Evolutionary conservation across 2,888 invertebrate species (phyloP), one percentile per base, ranked within the genome.

Genomic region (Andrena bucephala): DNA sequence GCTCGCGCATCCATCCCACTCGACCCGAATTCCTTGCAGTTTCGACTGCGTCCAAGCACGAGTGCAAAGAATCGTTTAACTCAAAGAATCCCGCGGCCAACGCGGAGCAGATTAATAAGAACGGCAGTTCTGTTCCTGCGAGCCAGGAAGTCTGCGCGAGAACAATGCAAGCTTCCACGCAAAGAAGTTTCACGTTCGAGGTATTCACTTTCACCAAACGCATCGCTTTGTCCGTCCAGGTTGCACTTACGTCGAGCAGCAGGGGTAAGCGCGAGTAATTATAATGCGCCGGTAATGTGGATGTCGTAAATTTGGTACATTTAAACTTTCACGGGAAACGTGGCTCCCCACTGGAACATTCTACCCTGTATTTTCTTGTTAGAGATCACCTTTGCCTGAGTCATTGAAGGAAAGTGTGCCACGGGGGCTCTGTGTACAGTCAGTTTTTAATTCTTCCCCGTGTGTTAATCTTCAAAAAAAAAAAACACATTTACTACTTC

Each of bases 171-270:
- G 68, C 36, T 60, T 60, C 42, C 20, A 60, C 42, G 63, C 42
- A 54, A 68, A 57, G 62, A 73, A 82, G 57, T 75, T 72, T 86
- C 81, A 74, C 69, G 65, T 48, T 68, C 62, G 27, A 63, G 57
- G 67, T 85, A 81, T 85, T 84, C 85, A 84, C 84, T 86, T 86
- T 86, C 84, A 82, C 86, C 81, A 16, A 75, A 73, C 42, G 71
- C 66, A 60, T 77, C 57, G 63, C 16, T 57, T 31, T 13, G 59
- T 31, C 33, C 63, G 36, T 20, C 57, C 71, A 68, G 63, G 62
- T 57, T 29, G 48, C 74, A 33, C 50, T 31, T 75, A 48, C 48
- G 24, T 54, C 65, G 62, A 57, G 4, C 24, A 10, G 10, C n/a
- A 3, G 36, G 50, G 31, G 20, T 36, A 50, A 36, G 36, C 27